Evolutionary conservation across 2,888 invertebrate genomes (phyloP), one percentile per base, ranked within the genome.

Genomic region (Cetonia aurata): DNA sequence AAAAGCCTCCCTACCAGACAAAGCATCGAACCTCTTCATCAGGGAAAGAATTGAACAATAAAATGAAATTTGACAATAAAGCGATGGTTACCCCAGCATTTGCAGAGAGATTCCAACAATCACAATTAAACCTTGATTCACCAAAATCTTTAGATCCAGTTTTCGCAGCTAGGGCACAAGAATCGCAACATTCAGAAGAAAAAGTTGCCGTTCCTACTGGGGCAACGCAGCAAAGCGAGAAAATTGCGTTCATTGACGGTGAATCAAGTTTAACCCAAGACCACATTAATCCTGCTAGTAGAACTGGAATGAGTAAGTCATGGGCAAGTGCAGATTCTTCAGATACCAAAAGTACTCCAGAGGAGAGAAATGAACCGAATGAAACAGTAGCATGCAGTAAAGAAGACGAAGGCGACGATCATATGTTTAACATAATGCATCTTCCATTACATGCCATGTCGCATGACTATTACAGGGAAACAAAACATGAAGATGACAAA

Each of bases 311-410:
- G 8, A 37, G 37, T 37, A 8, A 37, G 8, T 10, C 37, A 37
- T 37, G 9, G 37, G 2, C 37, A 37, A 37, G 8, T 37, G 37
- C 37, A 6, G 48, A 13, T 48, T 33, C 48, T 33, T 2, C 33
- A 41, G 50, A 62, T 37, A 1, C 37, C 37, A 50, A 15, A 15
- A 52, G 2, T 25, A 25, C 12, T n/a, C 37, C 31, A 31, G 1
- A 46, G 3, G 15, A 12, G 1, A 15, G 9, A 13, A 65, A 53
- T 13, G 55, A 66, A 46, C 44, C 44, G 13, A 44, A 65, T 9
- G 71, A 73, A 41, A 73, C 68, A 31, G 71, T 71, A 42, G 71
- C 53, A 10, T 73, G 73, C 41, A 71, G 69, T 15, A 71, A 73
- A 33, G 73, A 73, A 55, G 42, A 70, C 19, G 67, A 71, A 12